Evolutionary conservation across 2,888 invertebrate species (phyloP), one percentile per base, ranked within the genome.

Genomic region (Dendrolimus houi): DNA sequence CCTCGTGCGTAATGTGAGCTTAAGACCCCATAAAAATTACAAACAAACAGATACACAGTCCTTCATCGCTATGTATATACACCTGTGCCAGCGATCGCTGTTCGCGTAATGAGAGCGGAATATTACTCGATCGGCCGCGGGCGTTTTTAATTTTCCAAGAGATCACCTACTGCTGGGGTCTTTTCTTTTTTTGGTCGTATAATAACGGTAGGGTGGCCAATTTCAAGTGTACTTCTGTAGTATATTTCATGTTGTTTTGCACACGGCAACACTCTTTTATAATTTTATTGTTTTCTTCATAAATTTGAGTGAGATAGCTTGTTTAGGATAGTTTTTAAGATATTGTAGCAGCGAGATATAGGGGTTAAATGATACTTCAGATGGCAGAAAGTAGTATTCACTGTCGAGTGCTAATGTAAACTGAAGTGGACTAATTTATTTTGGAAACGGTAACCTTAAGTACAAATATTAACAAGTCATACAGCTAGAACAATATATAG

Each of bases 71-170:
- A 75, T 77, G 75, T 17, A 3, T 78, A 85, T 85, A 83, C 86
- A 84, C 69, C 76, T 69, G 70, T 70, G 77, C 83, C 79, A 84
- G 84, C 84, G 81, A 72, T 74, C 71, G 68, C 67, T 64, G 67
- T 62, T 64, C 73, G 71, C 66, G 74, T 83, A 81, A 84, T 81
- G 79, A 83, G 75, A 71, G 76, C 78, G 64, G 79, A 74, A 79
- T 79, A 84, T 88, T 85, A 87, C 87, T 75, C 83, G 79, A 89
- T 89, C 75, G 79, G 74, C 91, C 86, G 62, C 65, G 62, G 87
- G 91, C 87, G 77, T 84, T 91, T 91, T 91, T 91, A 91, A 91
- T 91, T 91, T 91, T 72, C 89, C 83, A 68, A 71, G 65, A 76
- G 79, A 90, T 89, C 89, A 87, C 85, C 86, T 84, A 78, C 69